Evolutionary conservation across 1,140 invertebrate species (phyloP), one percentile per base, ranked within the genome.

Genomic region (Musca domestica): DNA sequence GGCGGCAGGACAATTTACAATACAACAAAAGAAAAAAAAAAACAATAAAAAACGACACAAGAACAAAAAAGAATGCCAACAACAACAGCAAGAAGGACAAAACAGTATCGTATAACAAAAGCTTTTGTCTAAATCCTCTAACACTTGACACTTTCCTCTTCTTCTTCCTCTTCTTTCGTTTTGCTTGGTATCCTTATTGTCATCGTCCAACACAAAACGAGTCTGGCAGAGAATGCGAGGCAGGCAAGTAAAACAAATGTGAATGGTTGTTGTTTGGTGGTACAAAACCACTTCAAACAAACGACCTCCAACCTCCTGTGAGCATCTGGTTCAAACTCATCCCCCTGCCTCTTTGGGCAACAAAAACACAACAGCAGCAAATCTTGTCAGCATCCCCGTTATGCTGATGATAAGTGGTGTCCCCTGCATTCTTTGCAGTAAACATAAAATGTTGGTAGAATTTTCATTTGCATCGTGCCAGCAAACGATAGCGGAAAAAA

Each of bases 71-170:
- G 27, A 56, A 25, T 23, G 14, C 23, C 19, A 61, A 61, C 34
- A 61, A 61, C 17, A 41, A 61, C 34, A 61, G 25, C 30, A 19
- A n/a, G 17, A 10, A 12, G 30, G 27, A 34, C 30, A 61, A 12
- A 61, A 61, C n/a, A 51, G 34, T 41, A 41, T 41, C 34, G 34
- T 10, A 41, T 41, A 41, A 41, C 48, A 61, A 61, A 61, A 20
- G 56, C 56, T 61, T 61, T 61, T 61, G 56, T 61, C 17, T 34
- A 61, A 61, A 61, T 61, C 56, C 56, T 61, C 34, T 61, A 34
- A 61, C 27, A 61, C 56, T 61, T 30, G 56, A 61, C 56, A 41
- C 27, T 61, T 61, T 30, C 34, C 34, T 12, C 12, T 41, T 41
- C 12, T 41, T 10, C 34, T 30, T 30, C 3, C 9, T n/a, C n/a